Percentiles rank a stretch among this genome's conserved stretches.
Evolutionary conservation across 2,113 vertebrate species (phyloP).

Genomic region (Poecilia latipinna): DNA sequence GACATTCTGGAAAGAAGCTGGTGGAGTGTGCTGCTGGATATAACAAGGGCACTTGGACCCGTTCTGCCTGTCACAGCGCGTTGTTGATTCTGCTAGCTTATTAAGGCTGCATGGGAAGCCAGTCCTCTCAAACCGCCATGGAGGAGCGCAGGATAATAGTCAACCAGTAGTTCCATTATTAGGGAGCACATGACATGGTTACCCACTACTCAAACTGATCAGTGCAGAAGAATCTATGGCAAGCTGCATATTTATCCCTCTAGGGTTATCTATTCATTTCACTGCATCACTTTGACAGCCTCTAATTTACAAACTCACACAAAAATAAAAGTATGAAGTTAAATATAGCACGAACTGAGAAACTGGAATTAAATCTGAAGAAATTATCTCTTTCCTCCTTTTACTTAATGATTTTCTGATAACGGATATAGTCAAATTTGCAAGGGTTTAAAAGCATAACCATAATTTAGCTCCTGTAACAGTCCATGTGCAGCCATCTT

Average conservation of each 20-base stretch:
- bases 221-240: conserved; percentile 39
- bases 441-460: no score
- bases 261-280: no score
- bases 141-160: conserved; percentile 19
- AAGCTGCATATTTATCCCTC: no score
- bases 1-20: conserved; percentile 66
- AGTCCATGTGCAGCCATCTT: no score
- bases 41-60: conserved; percentile 71
- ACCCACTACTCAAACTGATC: conserved; percentile 50
- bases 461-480: no score
- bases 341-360: conserved; percentile 24
- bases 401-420: no score
- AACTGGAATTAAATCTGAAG: conserved; percentile 10
- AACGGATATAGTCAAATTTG: no score
- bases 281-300: no score
- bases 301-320: no score
- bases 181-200: conserved; percentile 45
- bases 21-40: conserved; percentile 52
- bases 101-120: conserved; percentile 59
- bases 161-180: conserved; percentile 53
- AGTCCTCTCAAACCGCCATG: conserved; percentile 24
- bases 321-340: no score
- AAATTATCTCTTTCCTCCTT: no score
- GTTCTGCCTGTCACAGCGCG: conserved; percentile 72
- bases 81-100: conserved; percentile 58